Conservation (phyloP, 2,888 invertebrate genomes). For the Yponomeuta cagnagella region DNA sequence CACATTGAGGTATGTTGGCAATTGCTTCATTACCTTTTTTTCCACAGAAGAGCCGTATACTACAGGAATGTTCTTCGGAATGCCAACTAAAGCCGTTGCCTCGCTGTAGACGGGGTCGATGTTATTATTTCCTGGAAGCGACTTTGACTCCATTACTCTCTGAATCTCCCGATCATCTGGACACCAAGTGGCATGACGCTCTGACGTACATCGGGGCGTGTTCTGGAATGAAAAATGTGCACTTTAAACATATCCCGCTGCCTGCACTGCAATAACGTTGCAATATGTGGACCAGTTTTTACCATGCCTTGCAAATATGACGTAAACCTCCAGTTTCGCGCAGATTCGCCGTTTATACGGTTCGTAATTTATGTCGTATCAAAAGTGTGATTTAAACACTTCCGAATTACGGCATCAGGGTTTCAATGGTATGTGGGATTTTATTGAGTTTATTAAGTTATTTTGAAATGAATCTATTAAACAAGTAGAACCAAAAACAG, state of each 20-base stretch:
- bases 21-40: slow-evolving; percentile 6
- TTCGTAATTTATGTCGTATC: no score
- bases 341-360: neutral
- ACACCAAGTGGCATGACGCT: slow-evolving; percentile 30
- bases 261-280: neutral
- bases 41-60: slow-evolving; percentile 2
- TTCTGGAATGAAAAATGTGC: slow-evolving; percentile 25
- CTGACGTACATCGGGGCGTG: slow-evolving; percentile 6
- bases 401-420: no score
- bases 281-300: neutral
- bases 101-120: slow-evolving; percentile 29
- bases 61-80: neutral
- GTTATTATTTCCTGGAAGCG: slow-evolving; percentile 19
- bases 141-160: slow-evolving; percentile 11
- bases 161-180: slow-evolving; percentile 27
- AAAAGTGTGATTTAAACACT: no score
- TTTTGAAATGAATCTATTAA: neutral
- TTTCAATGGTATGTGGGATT: no score
- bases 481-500: neutral
- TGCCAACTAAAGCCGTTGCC: slow-evolving; percentile 19
- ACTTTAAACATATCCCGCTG: neutral
- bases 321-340: neutral
- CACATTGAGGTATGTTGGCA: neutral
- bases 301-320: neutral
- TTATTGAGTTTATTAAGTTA: neutral